phyloP scores from a whole-genome alignment of 2,888 invertebrate genomes.

The Acronicta aceris region DNA sequence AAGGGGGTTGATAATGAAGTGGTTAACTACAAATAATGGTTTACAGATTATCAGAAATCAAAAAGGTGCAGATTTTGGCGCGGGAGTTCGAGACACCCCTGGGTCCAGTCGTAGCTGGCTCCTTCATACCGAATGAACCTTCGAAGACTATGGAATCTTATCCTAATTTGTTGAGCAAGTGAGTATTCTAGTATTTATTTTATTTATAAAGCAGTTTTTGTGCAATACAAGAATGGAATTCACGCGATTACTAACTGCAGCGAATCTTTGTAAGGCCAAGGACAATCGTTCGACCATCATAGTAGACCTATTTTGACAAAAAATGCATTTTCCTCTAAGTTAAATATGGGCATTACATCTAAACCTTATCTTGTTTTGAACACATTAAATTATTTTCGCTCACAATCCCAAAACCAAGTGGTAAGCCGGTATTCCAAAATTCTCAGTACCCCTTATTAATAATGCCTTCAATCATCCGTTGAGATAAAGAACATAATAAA shows the following conservation, averaged over 20 bases:
- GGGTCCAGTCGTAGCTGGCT: slow-evolving; percentile 96
- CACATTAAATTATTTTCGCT: too few species aligned
- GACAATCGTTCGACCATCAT: too few species aligned
- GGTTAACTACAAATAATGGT: neutral
- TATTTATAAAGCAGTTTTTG: too few species aligned
- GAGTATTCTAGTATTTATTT: slow-evolving; percentile 55
- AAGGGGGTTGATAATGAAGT: too few species aligned
- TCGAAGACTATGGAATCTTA: slow-evolving; percentile 93
- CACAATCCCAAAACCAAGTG: neutral
- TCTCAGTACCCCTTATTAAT: slow-evolving; percentile 21
- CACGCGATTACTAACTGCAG: too few species aligned
- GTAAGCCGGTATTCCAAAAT: neutral
- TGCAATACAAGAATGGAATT: too few species aligned
- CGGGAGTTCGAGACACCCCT: slow-evolving; percentile 95
- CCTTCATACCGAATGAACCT: slow-evolving; percentile 95
- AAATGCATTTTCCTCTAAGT: too few species aligned
- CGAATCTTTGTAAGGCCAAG: too few species aligned
- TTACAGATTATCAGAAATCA: slow-evolving; percentile 91
- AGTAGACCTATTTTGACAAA: too few species aligned
- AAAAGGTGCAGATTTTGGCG: slow-evolving; percentile 90
- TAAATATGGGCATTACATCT: too few species aligned
- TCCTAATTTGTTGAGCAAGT: slow-evolving; percentile 93
- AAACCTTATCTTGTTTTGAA: too few species aligned
- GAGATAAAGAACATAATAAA: slow-evolving; percentile 40
- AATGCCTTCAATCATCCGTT: slow-evolving; percentile 14